A percentile compares a stretch with the other conserved stretches of the same genome.
These are phyloP conservation scores for Volucella zonaria DNA, from an alignment of 2,888 invertebrate genomes.

Conservation along the genomic window DNA sequence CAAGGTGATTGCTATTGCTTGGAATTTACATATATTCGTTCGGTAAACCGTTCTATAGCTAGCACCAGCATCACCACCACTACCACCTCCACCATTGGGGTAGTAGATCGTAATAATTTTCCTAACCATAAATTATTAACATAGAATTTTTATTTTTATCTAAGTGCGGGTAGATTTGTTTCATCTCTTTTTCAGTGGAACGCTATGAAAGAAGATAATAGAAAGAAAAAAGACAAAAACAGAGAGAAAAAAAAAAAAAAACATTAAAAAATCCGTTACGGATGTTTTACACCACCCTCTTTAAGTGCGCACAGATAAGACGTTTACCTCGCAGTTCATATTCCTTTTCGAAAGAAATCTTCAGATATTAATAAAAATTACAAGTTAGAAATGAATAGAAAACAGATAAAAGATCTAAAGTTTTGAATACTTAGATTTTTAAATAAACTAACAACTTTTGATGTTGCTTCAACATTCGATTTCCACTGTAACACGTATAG, in stretches of 20 bases:
- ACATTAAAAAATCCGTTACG: conserved; percentile 73
- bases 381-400: not conserved
- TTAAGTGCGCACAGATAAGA: conserved; percentile 47
- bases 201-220: conserved; percentile 54
- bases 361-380: not conserved
- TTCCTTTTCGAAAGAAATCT: conserved; percentile 8
- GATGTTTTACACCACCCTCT: conserved; percentile 69
- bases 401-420: conserved; percentile 1
- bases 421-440: not conserved
- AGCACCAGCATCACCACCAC: conserved; percentile 6
- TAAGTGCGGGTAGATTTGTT: conserved; percentile 72
- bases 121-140: conserved; percentile 74
- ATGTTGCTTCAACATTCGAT: not conserved
- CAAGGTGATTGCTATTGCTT: conserved; percentile 71
- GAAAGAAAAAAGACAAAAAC: conserved; percentile 67
- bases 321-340: conserved; percentile 26
- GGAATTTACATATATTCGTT: conserved; percentile 70
- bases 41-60: conserved; percentile 22
- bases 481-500: not conserved
- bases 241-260: conserved; percentile 60
- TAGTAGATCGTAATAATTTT: conserved; percentile 73
- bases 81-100: conserved; percentile 33
- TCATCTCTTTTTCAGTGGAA: conserved; percentile 46
- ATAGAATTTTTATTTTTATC: conserved; percentile 74
- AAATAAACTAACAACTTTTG: not conserved